Evolutionary conservation across 2,888 invertebrate genomes (phyloP).

Genomic region (Xiphydria camelus): DNA sequence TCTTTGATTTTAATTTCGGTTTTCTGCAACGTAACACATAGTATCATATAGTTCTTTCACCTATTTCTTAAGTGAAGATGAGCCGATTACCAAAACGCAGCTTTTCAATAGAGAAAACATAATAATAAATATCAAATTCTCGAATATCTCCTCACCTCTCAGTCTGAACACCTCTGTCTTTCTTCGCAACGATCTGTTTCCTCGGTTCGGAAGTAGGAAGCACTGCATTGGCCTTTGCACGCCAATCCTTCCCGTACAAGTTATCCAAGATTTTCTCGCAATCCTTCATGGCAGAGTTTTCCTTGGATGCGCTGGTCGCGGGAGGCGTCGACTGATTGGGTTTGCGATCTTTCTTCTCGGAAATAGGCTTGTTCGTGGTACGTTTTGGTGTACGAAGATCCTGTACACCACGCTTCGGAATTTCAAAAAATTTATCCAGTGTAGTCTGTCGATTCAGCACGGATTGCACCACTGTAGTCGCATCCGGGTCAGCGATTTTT

Average conservation of each 20-base stretch:
- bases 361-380: neutral
- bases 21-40: conserved; percentile 28
- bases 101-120: too few species aligned
- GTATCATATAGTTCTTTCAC: conserved; percentile 3
- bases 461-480: neutral
- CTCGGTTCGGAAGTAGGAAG: conserved; percentile 38
- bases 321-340: conserved; percentile 8
- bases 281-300: conserved; percentile 30
- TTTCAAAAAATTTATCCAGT: conserved; percentile 22
- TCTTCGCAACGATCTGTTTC: conserved; percentile 24
- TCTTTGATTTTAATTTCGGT: conserved; percentile 17
- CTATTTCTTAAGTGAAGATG: conserved; percentile 4
- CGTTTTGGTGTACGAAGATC: neutral
- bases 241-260: conserved; percentile 64
- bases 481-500: neutral
- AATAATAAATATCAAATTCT: neutral
- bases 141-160: conserved; percentile 38
- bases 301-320: too few species aligned
- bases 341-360: neutral
- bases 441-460: conserved; percentile 23
- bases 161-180: conserved; percentile 40
- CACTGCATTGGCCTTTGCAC: conserved; percentile 51
- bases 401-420: conserved; percentile 13
- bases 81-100: too few species aligned
- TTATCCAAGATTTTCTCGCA: conserved; percentile 57